phyloP scores from a whole-genome alignment of 2,888 invertebrate species.

The Flexamia atlantica region DNA sequence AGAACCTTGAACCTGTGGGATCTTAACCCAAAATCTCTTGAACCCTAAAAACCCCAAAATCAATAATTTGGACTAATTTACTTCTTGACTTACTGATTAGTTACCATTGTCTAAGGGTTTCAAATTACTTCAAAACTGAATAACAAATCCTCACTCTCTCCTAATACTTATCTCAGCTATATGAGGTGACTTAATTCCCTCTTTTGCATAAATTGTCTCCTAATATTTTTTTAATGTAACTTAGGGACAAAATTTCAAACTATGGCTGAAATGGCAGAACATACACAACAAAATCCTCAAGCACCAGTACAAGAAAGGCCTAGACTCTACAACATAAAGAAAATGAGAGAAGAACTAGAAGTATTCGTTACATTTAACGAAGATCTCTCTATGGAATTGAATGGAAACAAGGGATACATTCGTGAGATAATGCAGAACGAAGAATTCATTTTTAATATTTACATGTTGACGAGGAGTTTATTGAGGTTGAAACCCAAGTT shows the following conservation, averaged over 20 bases:
- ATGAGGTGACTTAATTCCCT: too few species aligned
- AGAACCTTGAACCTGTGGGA: too few species aligned
- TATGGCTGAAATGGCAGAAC: background rate
- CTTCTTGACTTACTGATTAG: too few species aligned
- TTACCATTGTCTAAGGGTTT: too few species aligned
- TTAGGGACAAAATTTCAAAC: background rate
- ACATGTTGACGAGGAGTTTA: background rate
- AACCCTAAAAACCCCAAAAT: too few species aligned
- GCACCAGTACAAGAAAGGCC: background rate
- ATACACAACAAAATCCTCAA: background rate
- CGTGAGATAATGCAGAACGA: background rate
- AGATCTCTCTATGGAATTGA: background rate
- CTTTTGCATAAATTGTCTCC: too few species aligned
- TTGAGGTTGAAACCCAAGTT: background rate
- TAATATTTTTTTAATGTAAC: too few species aligned
- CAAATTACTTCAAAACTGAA: too few species aligned
- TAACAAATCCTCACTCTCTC: too few species aligned
- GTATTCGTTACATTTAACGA: background rate
- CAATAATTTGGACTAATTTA: too few species aligned
- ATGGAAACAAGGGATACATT: constrained; percentile 28
- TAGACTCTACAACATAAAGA: background rate
- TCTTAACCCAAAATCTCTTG: too few species aligned
- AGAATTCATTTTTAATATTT: background rate
- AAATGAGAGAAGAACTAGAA: constrained; percentile 18
- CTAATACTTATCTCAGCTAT: too few species aligned